A percentile compares a stretch with the other conserved stretches of the same genome.
phyloP scores from a whole-genome alignment of 2,888 invertebrate genomes.

The Augiades crinisus region DNA sequence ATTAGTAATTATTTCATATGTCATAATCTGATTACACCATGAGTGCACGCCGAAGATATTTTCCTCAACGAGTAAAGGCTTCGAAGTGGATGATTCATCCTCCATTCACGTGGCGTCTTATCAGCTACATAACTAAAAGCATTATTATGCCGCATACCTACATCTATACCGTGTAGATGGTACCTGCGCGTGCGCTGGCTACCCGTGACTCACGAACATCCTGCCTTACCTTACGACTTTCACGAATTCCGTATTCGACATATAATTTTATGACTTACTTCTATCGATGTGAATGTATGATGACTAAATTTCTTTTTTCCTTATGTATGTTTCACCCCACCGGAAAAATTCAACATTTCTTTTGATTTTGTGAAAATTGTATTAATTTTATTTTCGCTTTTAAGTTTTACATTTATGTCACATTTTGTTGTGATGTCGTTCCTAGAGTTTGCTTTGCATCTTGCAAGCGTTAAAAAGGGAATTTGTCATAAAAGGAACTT shows the following conservation, averaged over 20 bases:
- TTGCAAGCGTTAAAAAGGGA: too few relatives aligned
- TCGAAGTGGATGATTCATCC: constrained; percentile 53
- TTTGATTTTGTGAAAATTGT: too few relatives aligned
- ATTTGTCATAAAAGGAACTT: too few relatives aligned
- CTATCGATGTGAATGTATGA: constrained; percentile 6
- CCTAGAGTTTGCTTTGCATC: too few relatives aligned
- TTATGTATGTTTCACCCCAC: too few relatives aligned
- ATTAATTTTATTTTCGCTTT: too few relatives aligned
- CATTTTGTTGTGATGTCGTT: too few relatives aligned
- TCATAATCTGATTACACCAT: not conserved
- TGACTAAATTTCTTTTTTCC: not conserved
- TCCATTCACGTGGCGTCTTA: constrained; percentile 70
- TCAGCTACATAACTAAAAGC: constrained; percentile 50
- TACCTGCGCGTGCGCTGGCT: constrained; percentile 73
- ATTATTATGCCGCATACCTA: constrained; percentile 46
- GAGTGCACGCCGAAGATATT: not conserved
- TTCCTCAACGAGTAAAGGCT: constrained; percentile 23
- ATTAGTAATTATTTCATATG: constrained; percentile 3
- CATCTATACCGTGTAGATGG: constrained; percentile 48
- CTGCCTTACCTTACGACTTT: constrained; percentile 72
- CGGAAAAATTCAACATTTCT: too few relatives aligned
- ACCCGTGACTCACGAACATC: constrained; percentile 67
- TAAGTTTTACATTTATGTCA: too few relatives aligned
- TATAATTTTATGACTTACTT: constrained; percentile 8
- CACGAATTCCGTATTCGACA: constrained; percentile 46